Conservation (phyloP, 2,888 invertebrate species). For the Nebria salina region DNA sequence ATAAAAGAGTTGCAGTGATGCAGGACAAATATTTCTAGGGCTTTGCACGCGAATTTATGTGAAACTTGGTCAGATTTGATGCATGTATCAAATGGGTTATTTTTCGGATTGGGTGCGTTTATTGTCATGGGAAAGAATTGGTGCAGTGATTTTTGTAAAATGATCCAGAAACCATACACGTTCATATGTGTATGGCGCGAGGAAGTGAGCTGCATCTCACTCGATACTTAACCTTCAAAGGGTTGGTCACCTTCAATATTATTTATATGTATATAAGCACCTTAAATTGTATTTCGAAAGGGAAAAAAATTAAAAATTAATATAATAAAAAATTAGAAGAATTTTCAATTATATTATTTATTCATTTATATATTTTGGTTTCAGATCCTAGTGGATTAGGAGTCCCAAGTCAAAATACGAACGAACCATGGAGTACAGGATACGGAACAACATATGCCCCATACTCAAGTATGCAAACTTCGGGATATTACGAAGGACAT, state of each 20-base stretch:
- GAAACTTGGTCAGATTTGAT: neutral
- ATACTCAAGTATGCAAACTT: constrained; percentile 64
- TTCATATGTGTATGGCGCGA: neutral
- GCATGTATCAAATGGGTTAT: neutral
- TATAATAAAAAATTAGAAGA: no score
- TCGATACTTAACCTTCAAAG: neutral
- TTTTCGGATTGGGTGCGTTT: neutral
- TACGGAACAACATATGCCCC: constrained; percentile 64
- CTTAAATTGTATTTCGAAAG: no score
- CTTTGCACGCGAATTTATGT: neutral
- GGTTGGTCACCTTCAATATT: neutral
- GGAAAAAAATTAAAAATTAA: no score
- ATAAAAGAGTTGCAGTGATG: neutral
- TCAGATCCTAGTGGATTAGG: constrained; percentile 68
- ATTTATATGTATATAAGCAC: no score
- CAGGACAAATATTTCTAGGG: constrained; percentile 12
- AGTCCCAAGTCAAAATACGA: constrained; percentile 57
- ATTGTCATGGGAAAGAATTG: constrained; percentile 21
- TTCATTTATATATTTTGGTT: constrained; percentile 51
- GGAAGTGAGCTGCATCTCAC: constrained; percentile 1
- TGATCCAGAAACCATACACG: constrained; percentile 19
- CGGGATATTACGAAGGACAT: constrained; percentile 62
- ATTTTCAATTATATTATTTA: no score
- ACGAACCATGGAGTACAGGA: constrained; percentile 55
- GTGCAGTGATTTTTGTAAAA: constrained; percentile 20